Conservation (phyloP, 2,797 vertebrate species). For the Tokudaia muenninki region DNA sequence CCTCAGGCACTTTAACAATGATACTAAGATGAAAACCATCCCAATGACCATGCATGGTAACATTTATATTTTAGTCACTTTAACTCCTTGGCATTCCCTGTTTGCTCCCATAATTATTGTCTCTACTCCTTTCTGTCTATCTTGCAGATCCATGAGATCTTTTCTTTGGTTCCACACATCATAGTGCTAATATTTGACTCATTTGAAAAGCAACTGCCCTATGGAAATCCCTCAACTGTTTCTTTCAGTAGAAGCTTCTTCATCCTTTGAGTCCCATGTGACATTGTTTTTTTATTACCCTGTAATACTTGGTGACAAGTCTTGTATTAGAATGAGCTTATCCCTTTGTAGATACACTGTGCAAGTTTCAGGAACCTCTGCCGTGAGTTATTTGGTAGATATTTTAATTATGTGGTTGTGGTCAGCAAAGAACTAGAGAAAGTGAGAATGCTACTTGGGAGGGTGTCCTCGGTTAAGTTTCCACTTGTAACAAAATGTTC, state of each 20-base stretch:
- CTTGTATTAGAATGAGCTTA: background rate
- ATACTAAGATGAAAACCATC: background rate
- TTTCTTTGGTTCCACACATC: background rate
- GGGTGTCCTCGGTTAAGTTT: background rate
- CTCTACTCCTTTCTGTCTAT: background rate
- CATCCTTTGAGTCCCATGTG: background rate
- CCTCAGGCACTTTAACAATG: background rate
- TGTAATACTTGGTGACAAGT: background rate
- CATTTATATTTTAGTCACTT: background rate
- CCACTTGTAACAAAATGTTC: background rate
- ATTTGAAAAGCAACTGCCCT: background rate
- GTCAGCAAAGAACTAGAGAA: constrained; percentile 21
- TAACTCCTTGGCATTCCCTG: background rate
- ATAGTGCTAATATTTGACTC: background rate
- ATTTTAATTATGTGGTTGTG: background rate
- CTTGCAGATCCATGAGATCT: background rate
- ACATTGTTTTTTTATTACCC: background rate
- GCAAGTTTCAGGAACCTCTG: background rate
- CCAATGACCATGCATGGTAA: background rate
- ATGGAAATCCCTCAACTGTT: background rate
- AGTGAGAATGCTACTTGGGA: background rate
- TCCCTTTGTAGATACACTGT: background rate
- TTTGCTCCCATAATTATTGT: background rate
- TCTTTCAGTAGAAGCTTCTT: background rate
- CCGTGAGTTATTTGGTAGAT: background rate